Conservation (phyloP, 2,888 invertebrate species). For the Pseudococcus viburni region DNA sequence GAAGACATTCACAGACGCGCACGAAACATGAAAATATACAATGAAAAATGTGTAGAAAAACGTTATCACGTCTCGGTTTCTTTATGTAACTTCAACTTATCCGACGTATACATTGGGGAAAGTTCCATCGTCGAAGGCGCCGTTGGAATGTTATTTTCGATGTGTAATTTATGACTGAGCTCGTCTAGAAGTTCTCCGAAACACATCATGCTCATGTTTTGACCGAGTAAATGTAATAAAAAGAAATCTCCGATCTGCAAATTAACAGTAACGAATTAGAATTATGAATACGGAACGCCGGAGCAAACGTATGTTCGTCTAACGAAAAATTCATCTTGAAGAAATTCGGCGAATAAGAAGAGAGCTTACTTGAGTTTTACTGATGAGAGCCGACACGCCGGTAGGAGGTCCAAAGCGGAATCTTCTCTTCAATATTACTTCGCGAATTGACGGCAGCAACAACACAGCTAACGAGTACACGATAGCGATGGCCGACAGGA, state of each 20-base stretch:
- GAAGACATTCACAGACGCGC: slow-evolving; percentile 40
- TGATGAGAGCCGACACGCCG: slow-evolving; percentile 82
- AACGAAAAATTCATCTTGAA: no score
- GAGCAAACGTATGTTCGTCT: no score
- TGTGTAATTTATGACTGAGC: slow-evolving; percentile 79
- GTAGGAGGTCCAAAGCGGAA: slow-evolving; percentile 85
- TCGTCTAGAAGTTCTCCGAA: slow-evolving; percentile 87
- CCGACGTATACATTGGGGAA: slow-evolving; percentile 84
- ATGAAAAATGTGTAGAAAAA: not conserved
- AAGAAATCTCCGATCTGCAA: slow-evolving; percentile 88
- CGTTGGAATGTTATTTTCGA: slow-evolving; percentile 79
- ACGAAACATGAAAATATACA: not conserved
- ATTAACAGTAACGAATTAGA: not conserved
- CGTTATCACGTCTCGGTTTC: slow-evolving; percentile 83
- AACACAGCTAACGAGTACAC: slow-evolving; percentile 86
- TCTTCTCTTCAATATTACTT: slow-evolving; percentile 83
- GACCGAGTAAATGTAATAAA: slow-evolving; percentile 85
- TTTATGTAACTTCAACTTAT: slow-evolving; percentile 76
- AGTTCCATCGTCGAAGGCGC: slow-evolving; percentile 90
- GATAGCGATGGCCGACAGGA: slow-evolving; percentile 83
- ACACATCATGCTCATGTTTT: slow-evolving; percentile 87
- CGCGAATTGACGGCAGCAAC: slow-evolving; percentile 84
- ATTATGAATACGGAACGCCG: not conserved
- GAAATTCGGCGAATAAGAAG: not conserved
- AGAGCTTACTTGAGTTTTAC: slow-evolving; percentile 82